These are phyloP conservation scores for Dinomys branickii DNA, from an alignment of 2,113 vertebrate species.

Conservation along the genomic window DNA sequence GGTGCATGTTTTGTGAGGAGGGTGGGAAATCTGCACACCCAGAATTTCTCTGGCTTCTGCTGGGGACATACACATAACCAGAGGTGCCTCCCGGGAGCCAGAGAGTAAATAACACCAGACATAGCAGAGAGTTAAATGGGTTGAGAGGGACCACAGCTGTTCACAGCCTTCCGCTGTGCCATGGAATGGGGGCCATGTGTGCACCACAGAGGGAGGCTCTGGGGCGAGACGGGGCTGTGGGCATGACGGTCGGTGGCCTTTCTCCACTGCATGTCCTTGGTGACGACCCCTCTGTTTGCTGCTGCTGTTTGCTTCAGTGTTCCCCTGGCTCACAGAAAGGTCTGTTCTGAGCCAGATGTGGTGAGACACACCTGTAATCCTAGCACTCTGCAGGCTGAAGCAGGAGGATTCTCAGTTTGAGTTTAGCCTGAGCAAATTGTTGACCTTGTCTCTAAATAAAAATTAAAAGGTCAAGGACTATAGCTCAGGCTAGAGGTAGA, in stretches of 20 bases:
- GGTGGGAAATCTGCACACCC: background rate
- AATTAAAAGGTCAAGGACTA: background rate
- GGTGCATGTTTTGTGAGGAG: background rate
- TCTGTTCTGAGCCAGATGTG: background rate
- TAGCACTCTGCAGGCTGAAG: background rate
- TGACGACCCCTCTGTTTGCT: background rate
- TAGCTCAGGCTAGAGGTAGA: background rate
- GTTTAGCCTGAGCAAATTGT: background rate
- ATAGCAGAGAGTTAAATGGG: background rate
- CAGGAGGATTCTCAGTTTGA: background rate
- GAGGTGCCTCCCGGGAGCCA: background rate
- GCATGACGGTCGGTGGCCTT: background rate
- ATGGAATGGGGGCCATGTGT: background rate
- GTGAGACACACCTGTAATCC: background rate
- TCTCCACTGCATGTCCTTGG: background rate
- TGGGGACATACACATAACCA: rapidly evolving
- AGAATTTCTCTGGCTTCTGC: background rate
- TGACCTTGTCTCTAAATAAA: background rate
- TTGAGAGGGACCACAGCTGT: background rate
- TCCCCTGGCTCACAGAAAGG: background rate
- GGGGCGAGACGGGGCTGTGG: background rate
- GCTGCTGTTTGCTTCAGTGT: background rate
- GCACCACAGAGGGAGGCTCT: background rate
- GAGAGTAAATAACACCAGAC: background rate
- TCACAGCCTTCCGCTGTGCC: background rate